These are phyloP conservation scores for Bombyx mandarina DNA, from an alignment of 1,140 invertebrate species.

Conservation along the genomic window DNA sequence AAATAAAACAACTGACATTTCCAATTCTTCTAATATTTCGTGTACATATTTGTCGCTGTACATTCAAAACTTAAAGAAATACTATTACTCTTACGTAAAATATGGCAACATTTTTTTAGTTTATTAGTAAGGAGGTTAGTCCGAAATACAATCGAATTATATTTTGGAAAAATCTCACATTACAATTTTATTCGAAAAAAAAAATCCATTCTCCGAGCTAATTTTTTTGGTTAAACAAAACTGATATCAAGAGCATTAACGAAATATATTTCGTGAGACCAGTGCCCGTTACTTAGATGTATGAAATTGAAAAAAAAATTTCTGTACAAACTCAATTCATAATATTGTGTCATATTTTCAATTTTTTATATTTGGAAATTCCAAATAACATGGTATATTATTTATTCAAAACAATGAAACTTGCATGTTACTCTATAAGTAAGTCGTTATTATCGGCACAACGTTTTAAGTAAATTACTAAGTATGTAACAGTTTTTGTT, in stretches of 20 bases:
- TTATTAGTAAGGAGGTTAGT: too few species aligned
- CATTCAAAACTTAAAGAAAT: too few species aligned
- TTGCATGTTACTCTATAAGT: background rate
- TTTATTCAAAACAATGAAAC: background rate
- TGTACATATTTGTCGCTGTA: too few species aligned
- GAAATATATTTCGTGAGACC: background rate
- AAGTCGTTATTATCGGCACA: background rate
- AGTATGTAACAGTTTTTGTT: too few species aligned
- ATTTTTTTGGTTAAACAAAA: background rate
- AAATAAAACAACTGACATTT: too few species aligned
- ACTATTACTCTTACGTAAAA: too few species aligned
- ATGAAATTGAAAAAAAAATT: background rate
- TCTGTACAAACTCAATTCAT: too few species aligned
- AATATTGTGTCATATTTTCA: too few species aligned
- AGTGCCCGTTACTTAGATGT: background rate
- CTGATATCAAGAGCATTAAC: background rate
- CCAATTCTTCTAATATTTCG: too few species aligned
- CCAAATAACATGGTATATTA: background rate
- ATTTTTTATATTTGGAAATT: background rate
- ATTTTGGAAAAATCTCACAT: background rate
- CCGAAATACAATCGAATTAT: background rate
- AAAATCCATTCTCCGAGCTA: background rate
- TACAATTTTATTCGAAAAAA: background rate
- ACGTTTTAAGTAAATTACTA: too few species aligned
- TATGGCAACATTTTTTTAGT: too few species aligned